A percentile compares a stretch with the other conserved stretches of the same genome.
phyloP scores from a whole-genome alignment of 2,888 invertebrate genomes.

The Drosophila anceps region DNA sequence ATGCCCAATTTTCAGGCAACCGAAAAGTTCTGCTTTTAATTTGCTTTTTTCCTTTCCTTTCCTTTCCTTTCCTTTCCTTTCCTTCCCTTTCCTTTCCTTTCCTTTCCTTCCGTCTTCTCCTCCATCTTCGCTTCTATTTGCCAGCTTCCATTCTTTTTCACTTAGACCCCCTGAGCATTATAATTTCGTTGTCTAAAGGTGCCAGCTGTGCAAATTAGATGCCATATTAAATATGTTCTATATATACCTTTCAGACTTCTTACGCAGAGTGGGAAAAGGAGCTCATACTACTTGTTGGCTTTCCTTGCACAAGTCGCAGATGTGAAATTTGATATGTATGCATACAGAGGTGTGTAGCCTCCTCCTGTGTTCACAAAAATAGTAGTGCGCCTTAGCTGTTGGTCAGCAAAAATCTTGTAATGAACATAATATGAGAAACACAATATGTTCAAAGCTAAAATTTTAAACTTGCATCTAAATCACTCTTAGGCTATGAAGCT shows the following conservation, averaged over 20 bases:
- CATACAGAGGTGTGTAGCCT: too few species aligned
- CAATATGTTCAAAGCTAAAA: too few species aligned
- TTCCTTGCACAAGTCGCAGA: background rate
- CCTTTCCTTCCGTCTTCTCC: background rate
- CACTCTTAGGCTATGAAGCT: too few species aligned
- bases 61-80: too few species aligned
- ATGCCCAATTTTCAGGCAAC: constrained; percentile 3
- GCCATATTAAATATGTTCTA: constrained; percentile 6
- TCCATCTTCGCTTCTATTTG: background rate
- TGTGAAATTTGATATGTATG: background rate
- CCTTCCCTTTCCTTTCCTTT: too few species aligned
- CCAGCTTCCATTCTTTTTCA: background rate
- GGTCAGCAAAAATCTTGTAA: too few species aligned
- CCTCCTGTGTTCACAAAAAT: too few species aligned
- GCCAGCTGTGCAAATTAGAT: constrained; percentile 18
- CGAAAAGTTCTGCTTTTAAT: constrained; percentile 25
- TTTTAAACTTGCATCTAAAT: too few species aligned
- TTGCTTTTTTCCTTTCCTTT: constrained; percentile 3
- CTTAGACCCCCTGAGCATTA: constrained; percentile 2
- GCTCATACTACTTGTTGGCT: background rate
- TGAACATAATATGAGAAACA: too few species aligned
- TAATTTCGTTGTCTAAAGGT: constrained; percentile 6
- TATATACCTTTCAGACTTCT: background rate
- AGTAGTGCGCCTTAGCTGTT: too few species aligned
- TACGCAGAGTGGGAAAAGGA: background rate